These are phyloP conservation scores for Capricornis sumatraensis DNA, from an alignment of 2,113 vertebrate species.

Conservation along the genomic window DNA sequence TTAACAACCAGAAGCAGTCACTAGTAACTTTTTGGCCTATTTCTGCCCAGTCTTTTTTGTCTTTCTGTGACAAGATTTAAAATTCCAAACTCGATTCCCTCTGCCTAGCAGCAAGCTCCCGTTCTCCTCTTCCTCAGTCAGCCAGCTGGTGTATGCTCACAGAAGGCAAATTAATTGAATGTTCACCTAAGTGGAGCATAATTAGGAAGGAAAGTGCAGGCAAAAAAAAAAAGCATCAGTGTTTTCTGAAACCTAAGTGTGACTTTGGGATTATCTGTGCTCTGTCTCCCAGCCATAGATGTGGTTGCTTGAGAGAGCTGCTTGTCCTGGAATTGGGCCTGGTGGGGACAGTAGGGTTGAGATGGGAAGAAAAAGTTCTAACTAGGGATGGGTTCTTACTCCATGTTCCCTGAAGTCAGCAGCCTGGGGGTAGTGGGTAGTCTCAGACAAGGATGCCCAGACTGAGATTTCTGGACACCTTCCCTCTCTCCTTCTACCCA, in stretches of 20 bases:
- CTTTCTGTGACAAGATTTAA: slow-evolving; percentile 60
- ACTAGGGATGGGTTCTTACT: neutral
- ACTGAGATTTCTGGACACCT: neutral
- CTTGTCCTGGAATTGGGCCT: neutral
- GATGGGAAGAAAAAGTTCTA: neutral
- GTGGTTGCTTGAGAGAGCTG: neutral
- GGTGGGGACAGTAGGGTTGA: neutral
- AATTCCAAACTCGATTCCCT: slow-evolving; percentile 54
- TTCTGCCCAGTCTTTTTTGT: slow-evolving; percentile 58
- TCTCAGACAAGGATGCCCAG: neutral
- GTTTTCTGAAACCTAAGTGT: slow-evolving; percentile 2
- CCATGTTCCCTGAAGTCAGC: neutral
- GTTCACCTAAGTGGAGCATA: slow-evolving; percentile 60
- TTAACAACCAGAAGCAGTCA: slow-evolving; percentile 60
- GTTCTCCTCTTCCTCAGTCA: slow-evolving; percentile 60
- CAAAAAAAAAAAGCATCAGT: neutral
- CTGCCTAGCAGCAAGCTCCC: slow-evolving; percentile 56
- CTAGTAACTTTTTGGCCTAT: slow-evolving; percentile 72
- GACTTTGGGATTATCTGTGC: neutral
- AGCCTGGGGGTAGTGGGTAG: neutral
- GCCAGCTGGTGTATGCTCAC: slow-evolving; percentile 54
- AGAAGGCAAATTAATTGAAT: slow-evolving; percentile 61
- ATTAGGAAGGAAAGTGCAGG: slow-evolving; percentile 41
- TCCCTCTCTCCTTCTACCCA: slow-evolving; percentile 41
- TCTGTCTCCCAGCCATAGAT: neutral